These are phyloP conservation scores for Anabas testudineus DNA, from an alignment of 2,797 vertebrate genomes.

Conservation along the genomic window DNA sequence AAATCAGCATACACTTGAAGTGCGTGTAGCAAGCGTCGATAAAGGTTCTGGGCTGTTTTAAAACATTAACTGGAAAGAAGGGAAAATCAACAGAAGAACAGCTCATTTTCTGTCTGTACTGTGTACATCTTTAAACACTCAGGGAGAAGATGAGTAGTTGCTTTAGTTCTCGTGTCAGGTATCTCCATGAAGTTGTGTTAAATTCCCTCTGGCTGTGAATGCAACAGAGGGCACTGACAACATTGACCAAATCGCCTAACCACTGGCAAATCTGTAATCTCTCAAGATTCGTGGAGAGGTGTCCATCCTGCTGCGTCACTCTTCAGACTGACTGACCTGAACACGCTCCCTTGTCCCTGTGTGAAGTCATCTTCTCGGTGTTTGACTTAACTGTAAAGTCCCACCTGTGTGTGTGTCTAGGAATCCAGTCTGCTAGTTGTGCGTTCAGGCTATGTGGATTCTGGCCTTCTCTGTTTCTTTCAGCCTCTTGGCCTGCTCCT, in stretches of 20 bases:
- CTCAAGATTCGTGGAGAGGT: slow-evolving; percentile 54
- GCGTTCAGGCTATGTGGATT: slow-evolving; percentile 78
- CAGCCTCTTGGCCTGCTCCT: slow-evolving; percentile 87
- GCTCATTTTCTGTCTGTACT: slow-evolving; percentile 39
- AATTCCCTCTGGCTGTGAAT: slow-evolving; percentile 37
- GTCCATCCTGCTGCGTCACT: slow-evolving; percentile 57
- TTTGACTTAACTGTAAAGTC: slow-evolving; percentile 46
- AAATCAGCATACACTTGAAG: slow-evolving; percentile 52
- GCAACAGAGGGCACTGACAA: slow-evolving; percentile 35
- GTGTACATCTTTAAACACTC: slow-evolving; percentile 50
- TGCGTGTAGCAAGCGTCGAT: slow-evolving; percentile 64
- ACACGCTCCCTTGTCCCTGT: slow-evolving; percentile 22
- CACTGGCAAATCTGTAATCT: slow-evolving; percentile 58
- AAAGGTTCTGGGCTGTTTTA: slow-evolving; percentile 71
- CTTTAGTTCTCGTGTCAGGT: slow-evolving; percentile 53
- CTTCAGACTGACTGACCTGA: slow-evolving; percentile 43
- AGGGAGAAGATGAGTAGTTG: slow-evolving; percentile 37
- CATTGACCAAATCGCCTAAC: slow-evolving; percentile 58
- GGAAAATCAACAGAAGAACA: slow-evolving; percentile 42
- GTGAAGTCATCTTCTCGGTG: slow-evolving; percentile 49
- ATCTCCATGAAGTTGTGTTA: slow-evolving; percentile 37
- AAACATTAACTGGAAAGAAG: slow-evolving; percentile 49
- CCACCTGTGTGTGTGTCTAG: slow-evolving; percentile 35
- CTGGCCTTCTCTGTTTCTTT: slow-evolving; percentile 90
- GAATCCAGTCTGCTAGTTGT: slow-evolving; percentile 26